phyloP scores from a whole-genome alignment of 2,888 invertebrate genomes.

The Phania funesta region DNA sequence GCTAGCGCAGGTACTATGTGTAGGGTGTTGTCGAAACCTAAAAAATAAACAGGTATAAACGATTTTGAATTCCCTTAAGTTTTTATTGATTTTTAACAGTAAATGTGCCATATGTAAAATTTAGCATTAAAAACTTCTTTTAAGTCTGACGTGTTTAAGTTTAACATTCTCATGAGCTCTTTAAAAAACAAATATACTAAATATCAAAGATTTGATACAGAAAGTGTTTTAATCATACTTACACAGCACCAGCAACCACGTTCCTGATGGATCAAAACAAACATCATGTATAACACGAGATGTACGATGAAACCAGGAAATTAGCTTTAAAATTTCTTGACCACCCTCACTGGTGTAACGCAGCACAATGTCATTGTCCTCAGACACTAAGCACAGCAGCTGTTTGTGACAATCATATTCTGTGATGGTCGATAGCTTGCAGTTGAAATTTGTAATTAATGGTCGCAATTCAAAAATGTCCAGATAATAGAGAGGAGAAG shows the following conservation, averaged over 20 bases:
- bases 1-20: constrained; percentile 79
- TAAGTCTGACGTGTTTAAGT: too few species aligned
- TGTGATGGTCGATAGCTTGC: constrained; percentile 79
- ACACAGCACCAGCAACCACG: constrained; percentile 79
- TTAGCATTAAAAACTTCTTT: too few species aligned
- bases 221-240: constrained; percentile 71
- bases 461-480: constrained; percentile 78
- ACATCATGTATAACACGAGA: constrained; percentile 83
- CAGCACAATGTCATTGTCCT: constrained; percentile 79
- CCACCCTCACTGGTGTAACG: constrained; percentile 77
- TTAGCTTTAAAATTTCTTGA: constrained; percentile 78
- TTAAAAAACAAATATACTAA: too few species aligned
- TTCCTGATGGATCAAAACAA: constrained; percentile 91
- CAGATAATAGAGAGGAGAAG: constrained; percentile 66
- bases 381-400: constrained; percentile 78
- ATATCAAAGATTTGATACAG: too few species aligned
- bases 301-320: constrained; percentile 79
- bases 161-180: too few species aligned
- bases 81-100: too few species aligned
- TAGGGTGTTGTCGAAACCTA: constrained; percentile 80
- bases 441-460: constrained; percentile 78
- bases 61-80: too few species aligned
- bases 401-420: constrained; percentile 78
- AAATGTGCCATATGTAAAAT: too few species aligned
- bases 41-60: not conserved